Evolutionary conservation across 2,113 vertebrate species (phyloP), one percentile per base, ranked within the genome.

Genomic region (Sarotherodon lohbergeri): DNA sequence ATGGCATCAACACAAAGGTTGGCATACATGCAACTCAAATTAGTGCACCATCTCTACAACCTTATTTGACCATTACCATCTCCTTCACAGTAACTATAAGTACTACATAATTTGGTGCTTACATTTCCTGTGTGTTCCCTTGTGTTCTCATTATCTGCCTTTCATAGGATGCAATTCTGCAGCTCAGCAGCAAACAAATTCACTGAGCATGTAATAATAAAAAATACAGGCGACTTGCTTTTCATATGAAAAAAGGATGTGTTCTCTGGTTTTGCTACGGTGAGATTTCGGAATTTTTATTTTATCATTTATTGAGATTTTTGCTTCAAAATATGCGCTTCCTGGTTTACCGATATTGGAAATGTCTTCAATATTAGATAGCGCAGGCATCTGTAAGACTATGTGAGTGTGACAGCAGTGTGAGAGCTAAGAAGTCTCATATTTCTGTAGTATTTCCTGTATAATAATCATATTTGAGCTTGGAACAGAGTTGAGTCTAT

Each of bases 101-200:
- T 43, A 10, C 84, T 78, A 81, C 57, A 88, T 90, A 73, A 93
- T 95, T 68, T 83, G 88, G 76, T 79, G 91, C 85, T 86, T 79
- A 81, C 90, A 82, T 92, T 91, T 90, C 88, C 89, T 52, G 73
- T 78, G 78, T 61, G 83, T 27, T 94, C 94, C 94, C 94, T 57
- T 88, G 95, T 94, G 95, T 93, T 93, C 94, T 95, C 93, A 94
- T 95, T 95, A 95, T 90, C 91, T 86, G 34, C 78, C 81, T 90
- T 91, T 93, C 90, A 92, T 86, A 90, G 84, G 83, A 90, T 84
- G 82, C 59, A 36, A 66, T 88, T 92, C 86, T 89, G 91, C 91
- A 61, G 88, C 80, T 92, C 92, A 87, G 92, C 90, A 92, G 87
- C 86, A 91, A 93, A 91, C 80, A 89, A 92, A 93, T 84, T 91